phyloP scores from a whole-genome alignment of 2,113 vertebrate genomes.

The Bufo bufo region DNA sequence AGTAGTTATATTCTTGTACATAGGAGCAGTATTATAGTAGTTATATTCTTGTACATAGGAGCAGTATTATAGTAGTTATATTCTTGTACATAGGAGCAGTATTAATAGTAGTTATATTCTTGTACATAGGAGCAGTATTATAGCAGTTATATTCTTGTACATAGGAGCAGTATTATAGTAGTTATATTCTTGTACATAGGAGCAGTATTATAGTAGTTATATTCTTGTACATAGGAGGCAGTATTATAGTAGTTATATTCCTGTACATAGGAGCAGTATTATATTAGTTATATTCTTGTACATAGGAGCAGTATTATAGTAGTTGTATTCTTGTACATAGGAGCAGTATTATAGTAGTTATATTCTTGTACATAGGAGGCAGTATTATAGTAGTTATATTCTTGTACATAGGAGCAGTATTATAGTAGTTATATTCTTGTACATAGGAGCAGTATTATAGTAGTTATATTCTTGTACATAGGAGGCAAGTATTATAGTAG shows the following conservation, averaged over 20 bases:
- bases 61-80: background rate
- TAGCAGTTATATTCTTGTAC: slow-evolving; percentile 2
- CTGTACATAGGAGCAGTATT: background rate
- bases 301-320: too few relatives aligned
- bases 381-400: too few relatives aligned
- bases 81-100: background rate
- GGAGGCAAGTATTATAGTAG: slow-evolving; percentile 10
- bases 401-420: background rate
- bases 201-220: too few relatives aligned
- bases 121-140: slow-evolving; percentile 6
- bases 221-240: background rate
- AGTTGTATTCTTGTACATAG: too few relatives aligned
- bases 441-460: background rate
- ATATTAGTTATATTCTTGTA: too few relatives aligned
- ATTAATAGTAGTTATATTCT: slow-evolving; percentile 2
- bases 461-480: slow-evolving; percentile 1
- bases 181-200: background rate
- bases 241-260: slow-evolving; percentile 23
- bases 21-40: too few relatives aligned
- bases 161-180: slow-evolving; percentile 15
- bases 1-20: too few relatives aligned
- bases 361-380: too few relatives aligned
- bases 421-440: slow-evolving; percentile 5
- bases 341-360: too few relatives aligned
- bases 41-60: too few relatives aligned